A percentile compares a stretch with the other conserved stretches of the same genome.
Evolutionary conservation across 2,113 vertebrate genomes (phyloP).

Genomic region (Dicerorhinus sumatrensis): DNA sequence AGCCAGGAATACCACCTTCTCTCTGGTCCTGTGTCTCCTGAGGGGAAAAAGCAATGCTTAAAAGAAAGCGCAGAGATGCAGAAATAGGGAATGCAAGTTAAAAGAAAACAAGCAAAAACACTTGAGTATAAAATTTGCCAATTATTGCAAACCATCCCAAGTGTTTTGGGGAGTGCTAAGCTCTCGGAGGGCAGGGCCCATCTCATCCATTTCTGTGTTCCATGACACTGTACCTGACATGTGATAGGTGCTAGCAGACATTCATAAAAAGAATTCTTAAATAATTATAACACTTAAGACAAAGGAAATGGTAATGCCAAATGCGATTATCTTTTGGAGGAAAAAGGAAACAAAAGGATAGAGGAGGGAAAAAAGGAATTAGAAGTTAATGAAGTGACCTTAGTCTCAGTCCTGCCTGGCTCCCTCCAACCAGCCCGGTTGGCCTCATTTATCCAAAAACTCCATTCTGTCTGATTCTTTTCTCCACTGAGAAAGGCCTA

Average conservation of each 20-base stretch:
- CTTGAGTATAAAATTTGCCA: background rate
- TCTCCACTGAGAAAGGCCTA: background rate
- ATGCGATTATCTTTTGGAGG: background rate
- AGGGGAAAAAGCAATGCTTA: background rate
- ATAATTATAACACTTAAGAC: background rate
- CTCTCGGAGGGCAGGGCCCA: background rate
- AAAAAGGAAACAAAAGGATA: background rate
- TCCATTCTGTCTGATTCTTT: background rate
- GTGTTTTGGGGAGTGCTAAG: background rate
- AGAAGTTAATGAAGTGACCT: background rate
- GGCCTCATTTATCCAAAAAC: background rate
- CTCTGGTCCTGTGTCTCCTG: background rate
- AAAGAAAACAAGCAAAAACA: background rate
- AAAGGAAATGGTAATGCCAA: background rate
- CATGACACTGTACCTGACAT: accelerated
- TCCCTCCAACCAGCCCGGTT: background rate
- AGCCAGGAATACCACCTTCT: background rate
- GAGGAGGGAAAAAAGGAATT: background rate
- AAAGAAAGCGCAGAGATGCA: background rate
- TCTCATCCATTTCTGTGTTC: background rate
- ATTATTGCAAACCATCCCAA: background rate
- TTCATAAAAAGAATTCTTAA: background rate
- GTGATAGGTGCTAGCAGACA: background rate
- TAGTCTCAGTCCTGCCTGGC: background rate
- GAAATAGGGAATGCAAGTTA: background rate